Percentiles rank a stretch among this genome's conserved stretches.
Conservation (phyloP, 2,113 vertebrate genomes). For the Ctenomys sociabilis region DNA sequence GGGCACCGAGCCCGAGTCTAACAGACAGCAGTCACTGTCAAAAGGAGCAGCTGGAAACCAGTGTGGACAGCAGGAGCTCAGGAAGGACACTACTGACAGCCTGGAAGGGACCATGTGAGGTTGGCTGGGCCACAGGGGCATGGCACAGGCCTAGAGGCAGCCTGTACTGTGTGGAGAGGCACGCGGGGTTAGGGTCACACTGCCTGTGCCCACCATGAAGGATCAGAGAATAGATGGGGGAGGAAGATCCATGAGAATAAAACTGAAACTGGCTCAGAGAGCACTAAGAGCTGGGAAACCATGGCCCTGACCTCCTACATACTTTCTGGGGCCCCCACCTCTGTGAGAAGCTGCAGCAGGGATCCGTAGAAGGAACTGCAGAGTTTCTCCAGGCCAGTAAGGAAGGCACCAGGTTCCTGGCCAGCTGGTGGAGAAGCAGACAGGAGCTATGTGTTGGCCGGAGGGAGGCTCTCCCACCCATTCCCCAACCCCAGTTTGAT, state of each 20-base stretch:
- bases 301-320: rapidly evolving
- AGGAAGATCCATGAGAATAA: rapidly evolving
- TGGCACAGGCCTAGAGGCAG: not conserved
- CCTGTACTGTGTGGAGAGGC: not conserved
- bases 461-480: not conserved
- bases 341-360: constrained; percentile 68
- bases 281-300: not conserved
- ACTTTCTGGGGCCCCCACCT: constrained; percentile 40
- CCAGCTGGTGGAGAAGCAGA: not conserved
- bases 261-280: not conserved
- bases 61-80: rapidly evolving
- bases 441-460: too few relatives aligned
- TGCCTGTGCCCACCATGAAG: not conserved
- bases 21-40: not conserved
- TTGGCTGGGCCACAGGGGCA: not conserved
- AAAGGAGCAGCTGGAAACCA: not conserved
- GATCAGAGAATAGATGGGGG: not conserved
- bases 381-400: constrained; percentile 31
- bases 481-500: not conserved
- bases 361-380: constrained; percentile 35
- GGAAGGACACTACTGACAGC: rapidly evolving
- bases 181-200: rapidly evolving
- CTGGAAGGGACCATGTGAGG: not conserved
- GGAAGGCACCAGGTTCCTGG: not conserved
- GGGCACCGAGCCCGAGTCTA: not conserved